Conservation (phyloP, 2,888 invertebrate genomes). For the Panopea generosa region DNA sequence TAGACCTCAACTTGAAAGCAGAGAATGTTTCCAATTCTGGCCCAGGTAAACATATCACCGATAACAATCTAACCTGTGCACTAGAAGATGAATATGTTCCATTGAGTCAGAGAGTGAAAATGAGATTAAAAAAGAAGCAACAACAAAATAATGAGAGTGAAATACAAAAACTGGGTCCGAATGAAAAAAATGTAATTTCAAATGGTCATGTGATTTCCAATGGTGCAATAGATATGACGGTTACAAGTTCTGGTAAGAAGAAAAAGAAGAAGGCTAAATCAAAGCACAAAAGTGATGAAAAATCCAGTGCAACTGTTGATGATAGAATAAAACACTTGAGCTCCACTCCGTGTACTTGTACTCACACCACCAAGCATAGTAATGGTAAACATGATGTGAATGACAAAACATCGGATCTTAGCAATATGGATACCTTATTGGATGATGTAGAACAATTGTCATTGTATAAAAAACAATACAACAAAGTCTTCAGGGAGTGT, state of each 20-base stretch:
- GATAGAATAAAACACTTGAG: not conserved
- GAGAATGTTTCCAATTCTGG: too few relatives aligned
- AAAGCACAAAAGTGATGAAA: not conserved
- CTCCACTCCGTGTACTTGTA: too few relatives aligned
- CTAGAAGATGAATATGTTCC: conserved; percentile 38
- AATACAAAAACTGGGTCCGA: not conserved
- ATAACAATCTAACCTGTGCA: too few relatives aligned
- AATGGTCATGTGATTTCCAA: too few relatives aligned
- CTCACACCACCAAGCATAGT: too few relatives aligned
- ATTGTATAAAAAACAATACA: not conserved
- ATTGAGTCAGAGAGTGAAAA: conserved; percentile 55
- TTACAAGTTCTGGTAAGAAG: not conserved
- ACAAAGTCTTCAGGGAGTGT: not conserved
- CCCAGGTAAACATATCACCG: too few relatives aligned
- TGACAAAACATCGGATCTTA: conserved; percentile 5
- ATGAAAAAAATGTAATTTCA: not conserved
- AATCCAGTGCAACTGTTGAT: not conserved
- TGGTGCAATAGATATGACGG: too few relatives aligned
- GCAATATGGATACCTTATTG: conserved; percentile 11
- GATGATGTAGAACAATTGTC: conserved; percentile 5
- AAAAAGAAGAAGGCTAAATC: conserved; percentile 18
- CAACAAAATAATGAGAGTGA: not conserved
- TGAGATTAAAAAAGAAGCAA: conserved; percentile 32
- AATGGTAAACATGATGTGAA: not conserved
- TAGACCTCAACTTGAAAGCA: too few relatives aligned